Percentiles rank a stretch among this genome's conserved stretches.
Conservation (phyloP, 2,113 vertebrate genomes). For the Litocranius walleri region DNA sequence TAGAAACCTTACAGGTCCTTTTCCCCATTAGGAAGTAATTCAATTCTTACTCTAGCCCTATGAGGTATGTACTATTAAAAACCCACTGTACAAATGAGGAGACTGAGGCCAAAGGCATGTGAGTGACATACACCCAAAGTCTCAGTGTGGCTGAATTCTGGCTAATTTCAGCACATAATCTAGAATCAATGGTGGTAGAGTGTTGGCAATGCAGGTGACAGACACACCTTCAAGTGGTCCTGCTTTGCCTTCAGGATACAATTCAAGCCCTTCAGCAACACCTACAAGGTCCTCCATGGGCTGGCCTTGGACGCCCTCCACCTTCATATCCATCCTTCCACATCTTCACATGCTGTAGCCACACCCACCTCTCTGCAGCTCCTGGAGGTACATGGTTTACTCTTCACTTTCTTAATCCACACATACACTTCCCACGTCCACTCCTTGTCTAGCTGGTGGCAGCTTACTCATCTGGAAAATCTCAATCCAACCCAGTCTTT, state of each 20-base stretch:
- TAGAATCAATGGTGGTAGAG: not conserved
- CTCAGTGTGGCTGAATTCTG: not conserved
- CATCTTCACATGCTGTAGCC: not conserved
- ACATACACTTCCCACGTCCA: not conserved
- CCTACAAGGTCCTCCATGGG: not conserved
- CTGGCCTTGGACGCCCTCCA: not conserved
- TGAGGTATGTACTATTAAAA: not conserved
- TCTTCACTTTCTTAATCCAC: not conserved
- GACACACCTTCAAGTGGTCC: not conserved
- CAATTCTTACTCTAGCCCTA: not conserved
- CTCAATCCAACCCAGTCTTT: not conserved
- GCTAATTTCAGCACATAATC: not conserved
- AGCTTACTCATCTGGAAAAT: not conserved
- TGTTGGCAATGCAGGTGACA: not conserved
- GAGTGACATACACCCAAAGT: not conserved
- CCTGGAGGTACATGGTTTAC: not conserved
- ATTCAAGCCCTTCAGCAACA: not conserved
- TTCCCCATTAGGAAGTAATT: not conserved
- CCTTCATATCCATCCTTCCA: not conserved
- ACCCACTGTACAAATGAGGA: not conserved
- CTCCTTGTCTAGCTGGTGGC: not conserved
- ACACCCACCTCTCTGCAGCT: not conserved
- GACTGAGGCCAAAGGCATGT: not conserved
- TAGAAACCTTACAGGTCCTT: not conserved
- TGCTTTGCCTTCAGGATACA: not conserved